Percentiles rank a stretch among this genome's conserved stretches.
Conservation (phyloP, 35 echinoderm and acorn worm species). For the Hemicentrotus pulcherrimus region DNA sequence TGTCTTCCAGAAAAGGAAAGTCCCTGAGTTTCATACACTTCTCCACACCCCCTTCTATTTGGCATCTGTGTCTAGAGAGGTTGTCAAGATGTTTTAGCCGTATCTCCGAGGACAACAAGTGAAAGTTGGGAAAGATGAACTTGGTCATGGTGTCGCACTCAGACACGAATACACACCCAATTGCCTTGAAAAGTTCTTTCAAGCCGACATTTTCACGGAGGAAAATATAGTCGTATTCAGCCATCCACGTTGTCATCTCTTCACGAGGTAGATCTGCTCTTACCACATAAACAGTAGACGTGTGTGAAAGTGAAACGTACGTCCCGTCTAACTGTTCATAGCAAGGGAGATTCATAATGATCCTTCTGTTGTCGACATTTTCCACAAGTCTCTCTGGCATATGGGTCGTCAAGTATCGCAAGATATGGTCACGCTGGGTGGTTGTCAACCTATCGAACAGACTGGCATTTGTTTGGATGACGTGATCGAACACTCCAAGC, state of each 20-base stretch:
- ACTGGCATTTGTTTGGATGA: background rate
- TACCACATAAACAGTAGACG: background rate
- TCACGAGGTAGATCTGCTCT: background rate
- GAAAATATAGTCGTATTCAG: background rate
- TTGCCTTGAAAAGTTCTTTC: background rate
- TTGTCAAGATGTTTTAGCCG: background rate
- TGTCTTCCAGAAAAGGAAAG: background rate
- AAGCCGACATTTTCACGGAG: background rate
- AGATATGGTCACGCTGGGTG: background rate
- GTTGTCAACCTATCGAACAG: background rate
- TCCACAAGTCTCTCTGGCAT: background rate
- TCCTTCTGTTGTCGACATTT: background rate
- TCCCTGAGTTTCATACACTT: background rate
- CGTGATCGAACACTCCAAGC: background rate
- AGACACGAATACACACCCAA: background rate
- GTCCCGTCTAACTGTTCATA: background rate
- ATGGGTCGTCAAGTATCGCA: background rate
- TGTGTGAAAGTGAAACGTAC: background rate
- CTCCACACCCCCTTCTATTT: background rate
- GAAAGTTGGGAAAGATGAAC: constrained; percentile 1
- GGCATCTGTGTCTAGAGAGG: background rate
- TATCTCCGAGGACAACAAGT: background rate
- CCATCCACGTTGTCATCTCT: background rate
- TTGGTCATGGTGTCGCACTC: background rate
- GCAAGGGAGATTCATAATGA: background rate